phyloP scores from a whole-genome alignment of 2,797 vertebrate species.

The Petrocephalus sullivani region DNA sequence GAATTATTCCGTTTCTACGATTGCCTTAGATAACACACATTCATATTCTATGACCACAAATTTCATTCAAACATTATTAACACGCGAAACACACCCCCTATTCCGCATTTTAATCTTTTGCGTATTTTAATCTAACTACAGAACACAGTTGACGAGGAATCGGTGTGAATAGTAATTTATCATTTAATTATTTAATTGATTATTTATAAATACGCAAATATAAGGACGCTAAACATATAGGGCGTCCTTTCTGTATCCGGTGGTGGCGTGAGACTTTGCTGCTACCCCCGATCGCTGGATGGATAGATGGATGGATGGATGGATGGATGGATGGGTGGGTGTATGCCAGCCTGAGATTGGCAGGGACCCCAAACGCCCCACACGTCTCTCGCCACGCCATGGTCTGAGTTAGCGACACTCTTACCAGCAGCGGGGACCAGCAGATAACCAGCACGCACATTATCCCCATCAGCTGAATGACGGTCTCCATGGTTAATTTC shows the following conservation, averaged over 20 bases:
- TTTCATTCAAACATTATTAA: neutral
- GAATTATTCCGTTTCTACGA: neutral
- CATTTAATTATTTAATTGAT: neutral
- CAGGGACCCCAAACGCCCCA: neutral
- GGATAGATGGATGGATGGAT: no score
- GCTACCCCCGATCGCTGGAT: neutral
- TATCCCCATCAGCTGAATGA: constrained; percentile 88
- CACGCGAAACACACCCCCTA: neutral
- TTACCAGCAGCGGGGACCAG: constrained; percentile 93
- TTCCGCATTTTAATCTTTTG: neutral
- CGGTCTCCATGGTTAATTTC: constrained; percentile 82
- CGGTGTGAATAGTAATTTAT: neutral
- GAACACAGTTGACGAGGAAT: neutral
- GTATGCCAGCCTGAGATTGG: neutral
- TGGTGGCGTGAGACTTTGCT: neutral
- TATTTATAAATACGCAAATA: neutral
- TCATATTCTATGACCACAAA: neutral
- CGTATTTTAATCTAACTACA: neutral
- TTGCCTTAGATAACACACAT: neutral
- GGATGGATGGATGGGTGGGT: neutral
- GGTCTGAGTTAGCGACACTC: constrained; percentile 49
- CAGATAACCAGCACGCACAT: constrained; percentile 89
- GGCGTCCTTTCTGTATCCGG: neutral
- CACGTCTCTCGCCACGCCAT: neutral
- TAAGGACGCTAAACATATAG: neutral